These are phyloP conservation scores for Antechinus flavipes DNA, from an alignment of 2,113 vertebrate genomes.

Conservation along the genomic window DNA sequence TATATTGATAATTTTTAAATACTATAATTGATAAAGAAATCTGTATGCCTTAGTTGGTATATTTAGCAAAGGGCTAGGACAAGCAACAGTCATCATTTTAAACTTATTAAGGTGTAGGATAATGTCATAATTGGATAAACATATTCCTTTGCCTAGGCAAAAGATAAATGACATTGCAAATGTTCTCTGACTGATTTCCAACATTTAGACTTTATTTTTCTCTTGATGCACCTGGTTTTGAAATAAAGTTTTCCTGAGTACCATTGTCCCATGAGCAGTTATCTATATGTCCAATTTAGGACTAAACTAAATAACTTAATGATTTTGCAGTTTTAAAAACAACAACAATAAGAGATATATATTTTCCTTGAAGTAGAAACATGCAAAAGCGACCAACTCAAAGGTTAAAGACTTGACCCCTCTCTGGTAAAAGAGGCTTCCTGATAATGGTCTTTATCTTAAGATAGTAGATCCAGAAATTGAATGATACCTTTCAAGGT, in stretches of 20 bases:
- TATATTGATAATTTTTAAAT: constrained; percentile 38
- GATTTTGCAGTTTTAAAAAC: background rate
- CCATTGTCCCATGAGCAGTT: background rate
- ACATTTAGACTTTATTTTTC: background rate
- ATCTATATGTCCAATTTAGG: background rate
- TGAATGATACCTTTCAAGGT: background rate
- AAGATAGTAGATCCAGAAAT: background rate
- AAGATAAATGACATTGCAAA: background rate
- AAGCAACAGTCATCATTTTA: background rate
- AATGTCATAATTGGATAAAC: background rate
- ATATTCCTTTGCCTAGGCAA: background rate
- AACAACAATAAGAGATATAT: background rate
- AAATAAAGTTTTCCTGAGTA: background rate
- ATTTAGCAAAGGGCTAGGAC: background rate
- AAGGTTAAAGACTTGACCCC: background rate
- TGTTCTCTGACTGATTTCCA: background rate
- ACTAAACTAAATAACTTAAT: background rate
- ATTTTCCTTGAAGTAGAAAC: background rate
- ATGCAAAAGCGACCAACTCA: background rate
- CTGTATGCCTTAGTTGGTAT: background rate
- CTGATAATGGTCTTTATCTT: background rate
- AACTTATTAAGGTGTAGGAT: background rate
- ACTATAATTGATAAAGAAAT: constrained; percentile 39
- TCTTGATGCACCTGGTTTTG: background rate
- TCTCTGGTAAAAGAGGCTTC: background rate